phyloP scores from a whole-genome alignment of 2,113 vertebrate genomes.

The Nothocercus nigrocapillus region DNA sequence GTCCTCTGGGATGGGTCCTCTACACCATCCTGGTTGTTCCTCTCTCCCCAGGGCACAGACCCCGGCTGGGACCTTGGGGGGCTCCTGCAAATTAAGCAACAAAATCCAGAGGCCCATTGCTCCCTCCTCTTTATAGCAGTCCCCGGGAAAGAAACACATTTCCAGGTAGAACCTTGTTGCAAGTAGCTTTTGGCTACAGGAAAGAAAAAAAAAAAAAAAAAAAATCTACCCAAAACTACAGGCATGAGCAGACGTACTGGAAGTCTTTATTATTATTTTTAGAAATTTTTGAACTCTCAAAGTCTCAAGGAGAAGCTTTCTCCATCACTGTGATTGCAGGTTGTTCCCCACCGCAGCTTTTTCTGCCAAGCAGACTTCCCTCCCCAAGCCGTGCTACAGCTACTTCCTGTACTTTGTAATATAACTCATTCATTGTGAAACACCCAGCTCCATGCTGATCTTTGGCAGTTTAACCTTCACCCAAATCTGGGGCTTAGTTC shows the following conservation, averaged over 20 bases:
- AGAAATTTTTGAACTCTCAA: background rate
- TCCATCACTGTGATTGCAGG: background rate
- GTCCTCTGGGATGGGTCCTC: background rate
- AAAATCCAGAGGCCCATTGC: background rate
- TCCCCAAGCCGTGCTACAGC: background rate
- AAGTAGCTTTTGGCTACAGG: background rate
- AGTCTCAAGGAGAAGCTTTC: background rate
- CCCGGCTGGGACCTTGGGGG: background rate
- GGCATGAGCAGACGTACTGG: background rate
- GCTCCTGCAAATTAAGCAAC: background rate
- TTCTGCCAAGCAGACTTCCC: background rate
- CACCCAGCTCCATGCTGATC: background rate
- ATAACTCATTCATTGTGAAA: background rate
- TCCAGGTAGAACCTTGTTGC: background rate
- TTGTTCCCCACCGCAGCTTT: background rate
- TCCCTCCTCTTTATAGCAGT: background rate
- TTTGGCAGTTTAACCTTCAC: background rate
- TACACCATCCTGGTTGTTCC: background rate
- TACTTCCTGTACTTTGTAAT: background rate
- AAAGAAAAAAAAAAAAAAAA: background rate
- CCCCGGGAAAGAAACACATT: background rate
- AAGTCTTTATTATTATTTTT: background rate
- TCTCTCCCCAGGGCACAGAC: rapidly evolving
- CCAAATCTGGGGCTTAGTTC: background rate
- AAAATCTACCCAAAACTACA: background rate